phyloP scores from a whole-genome alignment of 2,888 invertebrate genomes.

The Psylliodes chrysocephalus region DNA sequence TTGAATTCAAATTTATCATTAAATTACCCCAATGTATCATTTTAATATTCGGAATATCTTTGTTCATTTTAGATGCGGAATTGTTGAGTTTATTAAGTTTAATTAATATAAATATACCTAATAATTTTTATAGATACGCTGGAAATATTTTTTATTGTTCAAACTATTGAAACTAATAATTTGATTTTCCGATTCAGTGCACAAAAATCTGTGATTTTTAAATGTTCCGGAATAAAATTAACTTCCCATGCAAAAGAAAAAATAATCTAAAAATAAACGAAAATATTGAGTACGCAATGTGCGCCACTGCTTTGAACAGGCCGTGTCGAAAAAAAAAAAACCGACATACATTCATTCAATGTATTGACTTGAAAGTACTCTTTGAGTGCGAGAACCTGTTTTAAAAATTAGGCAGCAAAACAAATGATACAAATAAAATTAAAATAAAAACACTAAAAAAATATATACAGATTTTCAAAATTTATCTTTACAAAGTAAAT shows the following conservation, averaged over 20 bases:
- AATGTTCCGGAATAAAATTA: not conserved
- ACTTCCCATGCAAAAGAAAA: not conserved
- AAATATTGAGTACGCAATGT: not conserved
- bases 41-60: no score
- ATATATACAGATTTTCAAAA: conserved; percentile 31
- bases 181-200: no score
- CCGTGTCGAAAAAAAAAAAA: not conserved
- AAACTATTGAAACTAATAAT: no score
- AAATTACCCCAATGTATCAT: no score
- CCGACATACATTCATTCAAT: not conserved
- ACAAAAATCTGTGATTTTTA: not conserved
- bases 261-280: not conserved
- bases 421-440: not conserved
- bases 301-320: not conserved
- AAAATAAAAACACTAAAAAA: conserved; percentile 26
- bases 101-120: no score
- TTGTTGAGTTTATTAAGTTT: no score
- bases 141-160: no score
- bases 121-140: no score
- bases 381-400: conserved; percentile 2
- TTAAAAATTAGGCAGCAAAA: not conserved
- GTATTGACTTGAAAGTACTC: not conserved
- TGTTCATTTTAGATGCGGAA: no score
- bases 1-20: no score
- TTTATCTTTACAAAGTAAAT: conserved; percentile 38